Base-by-base conservation (phyloP, 2,113 vertebrate species). In the Osmerus mordax region DNA sequence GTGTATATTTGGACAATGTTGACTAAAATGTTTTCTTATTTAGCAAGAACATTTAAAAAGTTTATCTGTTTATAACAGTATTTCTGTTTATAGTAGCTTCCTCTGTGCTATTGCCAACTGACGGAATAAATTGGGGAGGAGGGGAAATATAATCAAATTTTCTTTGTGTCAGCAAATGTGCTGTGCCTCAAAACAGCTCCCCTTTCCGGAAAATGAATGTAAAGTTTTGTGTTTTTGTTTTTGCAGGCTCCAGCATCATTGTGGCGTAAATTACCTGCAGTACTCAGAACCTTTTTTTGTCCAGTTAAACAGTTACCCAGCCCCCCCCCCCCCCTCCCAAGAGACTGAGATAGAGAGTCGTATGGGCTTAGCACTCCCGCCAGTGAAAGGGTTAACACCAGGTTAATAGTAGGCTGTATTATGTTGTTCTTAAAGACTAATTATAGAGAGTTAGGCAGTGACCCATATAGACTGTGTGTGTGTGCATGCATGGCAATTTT, bases 351-450 rank as follows among this genome's bases (percentile, higher is more conserved):
- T 65, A 32, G 21, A 28, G 4, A 28, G 4, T 47, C 23, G 15
- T n/a, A 21, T 63, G 32, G 60, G 13, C 21, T 28, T 15, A 55
- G 13, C 16, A 12, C 13, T 1, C 19, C 56, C 58, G 54, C 78
- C 76, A 78, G 64, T 75, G 74, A 78, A 32, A 32, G 0, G 75
- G 71, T 82, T 76, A 65, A 75, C 36, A 47, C 41, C 41, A 1
- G 75, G 74, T 78, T 80, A 80, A 79, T 71, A 80, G 65, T 6
- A 64, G 18, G 15, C 65, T 7, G 29, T 54, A 67, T 78, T 81
- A 87, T 81, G 82, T 83, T 83, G 41, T 71, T 71, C 78, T 86
- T 67, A 82, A 74, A 79, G 78, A 65, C 47, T 75, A 80, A 81
- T 82, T 86, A 74, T 79, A 83, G 80, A 82, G 80, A 85, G 77